Evolutionary conservation across 2,797 vertebrate genomes (phyloP).

Genomic region (Knipowitschia caucasica): DNA sequence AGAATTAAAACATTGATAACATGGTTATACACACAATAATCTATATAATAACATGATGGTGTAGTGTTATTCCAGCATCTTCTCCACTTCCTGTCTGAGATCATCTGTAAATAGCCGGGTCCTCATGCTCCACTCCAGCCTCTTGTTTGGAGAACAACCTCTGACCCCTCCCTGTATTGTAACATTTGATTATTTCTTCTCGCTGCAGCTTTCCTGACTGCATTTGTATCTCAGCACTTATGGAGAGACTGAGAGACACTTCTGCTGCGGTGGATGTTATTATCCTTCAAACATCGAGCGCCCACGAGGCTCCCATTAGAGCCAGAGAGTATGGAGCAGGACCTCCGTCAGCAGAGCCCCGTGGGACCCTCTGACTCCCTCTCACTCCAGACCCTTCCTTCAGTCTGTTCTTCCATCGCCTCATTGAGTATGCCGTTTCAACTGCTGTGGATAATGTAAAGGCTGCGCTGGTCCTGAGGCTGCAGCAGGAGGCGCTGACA

Average conservation of each 20-base stretch:
- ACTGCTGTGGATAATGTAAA: constrained; percentile 43
- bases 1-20: too few relatives aligned
- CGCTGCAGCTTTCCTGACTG: not conserved
- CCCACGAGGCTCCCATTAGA: not conserved
- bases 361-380: constrained; percentile 60
- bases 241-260: constrained; percentile 17
- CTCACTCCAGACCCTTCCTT: constrained; percentile 30
- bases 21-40: too few relatives aligned
- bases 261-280: constrained; percentile 18
- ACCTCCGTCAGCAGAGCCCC: constrained; percentile 54
- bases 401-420: constrained; percentile 46
- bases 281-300: constrained; percentile 35
- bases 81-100: too few relatives aligned
- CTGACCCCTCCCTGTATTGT: not conserved
- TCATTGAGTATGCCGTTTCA: constrained; percentile 50
- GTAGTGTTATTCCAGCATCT: too few relatives aligned
- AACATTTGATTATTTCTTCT: not conserved
- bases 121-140: too few relatives aligned
- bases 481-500: too few relatives aligned
- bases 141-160: too few relatives aligned
- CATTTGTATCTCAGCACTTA: constrained; percentile 10
- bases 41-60: too few relatives aligned
- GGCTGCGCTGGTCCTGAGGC: too few relatives aligned
- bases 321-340: constrained; percentile 25
- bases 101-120: too few relatives aligned